Conservation (phyloP, 2,888 invertebrate genomes). For the Lithophane semibrunnea region DNA sequence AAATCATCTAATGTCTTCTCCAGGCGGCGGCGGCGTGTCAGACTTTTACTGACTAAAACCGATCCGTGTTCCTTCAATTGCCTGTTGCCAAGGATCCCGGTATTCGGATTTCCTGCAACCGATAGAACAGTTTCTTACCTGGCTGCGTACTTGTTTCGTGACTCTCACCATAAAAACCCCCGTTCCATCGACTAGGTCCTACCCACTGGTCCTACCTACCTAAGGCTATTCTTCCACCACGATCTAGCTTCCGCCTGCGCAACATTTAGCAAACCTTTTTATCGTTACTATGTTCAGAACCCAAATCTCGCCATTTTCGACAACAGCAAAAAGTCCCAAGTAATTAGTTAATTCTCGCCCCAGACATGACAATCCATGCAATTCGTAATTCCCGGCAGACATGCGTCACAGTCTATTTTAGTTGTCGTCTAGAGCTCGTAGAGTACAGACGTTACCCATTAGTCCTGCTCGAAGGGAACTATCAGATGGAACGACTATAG, state of each 20-base stretch:
- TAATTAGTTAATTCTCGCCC: neutral
- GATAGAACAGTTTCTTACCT: neutral
- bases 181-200: neutral
- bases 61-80: no score
- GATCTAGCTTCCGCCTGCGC: neutral
- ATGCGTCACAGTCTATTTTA: conserved; percentile 46
- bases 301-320: neutral
- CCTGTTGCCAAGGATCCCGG: no score
- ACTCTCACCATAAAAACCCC: neutral
- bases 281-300: neutral
- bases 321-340: neutral
- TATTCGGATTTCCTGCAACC: no score
- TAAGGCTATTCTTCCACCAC: neutral
- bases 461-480: conserved; percentile 7
- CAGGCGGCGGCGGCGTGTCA: no score
- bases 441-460: conserved; percentile 36
- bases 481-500: conserved; percentile 8
- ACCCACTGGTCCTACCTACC: neutral
- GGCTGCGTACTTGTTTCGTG: neutral
- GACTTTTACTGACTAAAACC: no score
- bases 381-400: conserved; percentile 7
- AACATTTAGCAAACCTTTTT: neutral
- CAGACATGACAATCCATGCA: conserved; percentile 16
- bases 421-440: conserved; percentile 29
- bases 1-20: no score